phyloP scores from a whole-genome alignment of 1,140 invertebrate genomes.

The Sarcophaga peregrina region DNA sequence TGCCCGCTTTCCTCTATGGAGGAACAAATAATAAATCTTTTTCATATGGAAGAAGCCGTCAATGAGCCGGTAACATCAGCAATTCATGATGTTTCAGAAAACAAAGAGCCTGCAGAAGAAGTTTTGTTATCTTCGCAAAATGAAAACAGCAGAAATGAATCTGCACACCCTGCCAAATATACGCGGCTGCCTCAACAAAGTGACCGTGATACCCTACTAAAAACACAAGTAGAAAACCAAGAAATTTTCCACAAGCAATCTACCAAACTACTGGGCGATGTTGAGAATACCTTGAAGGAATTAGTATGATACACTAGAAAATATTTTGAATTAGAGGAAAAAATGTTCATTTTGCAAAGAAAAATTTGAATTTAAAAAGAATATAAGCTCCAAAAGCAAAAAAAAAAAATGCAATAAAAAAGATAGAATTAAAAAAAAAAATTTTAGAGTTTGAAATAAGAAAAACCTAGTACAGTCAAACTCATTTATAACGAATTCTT shows the following conservation, averaged over 20 bases:
- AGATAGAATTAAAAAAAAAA: constrained; percentile 25
- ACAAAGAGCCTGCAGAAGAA: constrained; percentile 9
- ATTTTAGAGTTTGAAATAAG: constrained; percentile 23
- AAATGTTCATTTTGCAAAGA: neutral
- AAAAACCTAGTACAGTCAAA: too few species aligned
- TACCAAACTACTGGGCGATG: neutral
- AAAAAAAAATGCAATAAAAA: neutral
- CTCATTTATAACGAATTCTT: too few species aligned
- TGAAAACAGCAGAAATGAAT: neutral
- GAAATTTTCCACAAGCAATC: constrained; percentile 1
- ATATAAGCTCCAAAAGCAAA: neutral
- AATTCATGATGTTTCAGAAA: neutral
- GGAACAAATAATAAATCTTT: neutral
- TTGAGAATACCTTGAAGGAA: constrained; percentile 12
- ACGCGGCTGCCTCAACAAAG: neutral
- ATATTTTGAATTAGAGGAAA: neutral
- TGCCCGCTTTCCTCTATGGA: constrained; percentile 1
- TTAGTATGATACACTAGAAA: constrained; percentile 6
- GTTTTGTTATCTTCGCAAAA: constrained; percentile 25
- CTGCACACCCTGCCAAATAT: neutral
- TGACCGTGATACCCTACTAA: constrained; percentile 1
- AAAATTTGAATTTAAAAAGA: constrained; percentile 8
- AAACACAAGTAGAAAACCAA: constrained; percentile 14
- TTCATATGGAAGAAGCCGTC: neutral
- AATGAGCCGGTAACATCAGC: neutral